Evolutionary conservation across 2,113 vertebrate species (phyloP), one percentile per base, ranked within the genome.

Genomic region (Chunga burmeisteri): DNA sequence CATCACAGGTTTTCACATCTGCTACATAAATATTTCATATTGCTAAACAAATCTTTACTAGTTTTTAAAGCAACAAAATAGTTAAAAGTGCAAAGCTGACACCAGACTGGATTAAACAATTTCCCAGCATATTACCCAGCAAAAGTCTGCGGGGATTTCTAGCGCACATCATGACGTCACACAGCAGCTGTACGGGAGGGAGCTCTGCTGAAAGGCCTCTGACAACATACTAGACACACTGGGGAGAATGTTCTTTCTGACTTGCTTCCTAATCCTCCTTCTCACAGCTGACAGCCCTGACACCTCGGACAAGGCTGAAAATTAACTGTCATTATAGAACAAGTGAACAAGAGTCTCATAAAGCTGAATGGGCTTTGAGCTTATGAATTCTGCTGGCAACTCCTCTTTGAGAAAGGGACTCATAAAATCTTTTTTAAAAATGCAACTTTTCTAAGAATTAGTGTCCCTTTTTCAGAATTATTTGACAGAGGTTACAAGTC

Each of bases 241-340:
- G 62, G 72, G 80, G 75, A 91, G 47, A 86, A 82, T 13, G 86
- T 4, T 90, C 40, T 55, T 92, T 83, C 90, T 63, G 83, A 79
- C 72, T 91, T 74, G 30, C 72, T 92, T 58, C 55, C 49, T 97
- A 96, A 97, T 92, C 88, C 73, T 77, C 46, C 75, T 86, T 20
- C 88, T 88, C 92, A 49, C 85, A 93, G 91, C 89, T 96, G 93
- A 97, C 95, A 97, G 88, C 68, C 56, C 93, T 79, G 75, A 97
- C 94, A 97, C 92, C 61, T 96, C 34, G 13, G 73, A 92, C 62
- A 95, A 93, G 91, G 25, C 50, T 67, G 70, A 87, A 95, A 97
- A 96, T 97, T 90, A 94, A 92, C 77, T 96, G 90, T 52, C 71
- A 3, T 84, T 90, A 71, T 38, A 83, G 95, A 97, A 85, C 0